phyloP scores from a whole-genome alignment of 2,888 invertebrate species.

The Pherbina coryleti region DNA sequence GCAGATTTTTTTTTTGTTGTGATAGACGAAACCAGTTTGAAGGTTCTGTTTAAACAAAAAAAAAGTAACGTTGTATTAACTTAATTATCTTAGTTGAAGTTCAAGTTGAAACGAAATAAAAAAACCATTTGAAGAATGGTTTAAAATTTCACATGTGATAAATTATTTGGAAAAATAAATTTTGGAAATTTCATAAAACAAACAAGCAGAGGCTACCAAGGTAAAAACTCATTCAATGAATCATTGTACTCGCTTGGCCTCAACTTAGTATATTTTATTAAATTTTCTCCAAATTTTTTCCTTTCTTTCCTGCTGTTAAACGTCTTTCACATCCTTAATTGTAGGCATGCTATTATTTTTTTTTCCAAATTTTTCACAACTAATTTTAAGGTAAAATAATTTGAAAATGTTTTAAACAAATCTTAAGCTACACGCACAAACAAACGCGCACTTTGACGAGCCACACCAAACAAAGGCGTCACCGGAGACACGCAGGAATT shows the following conservation, averaged over 20 bases:
- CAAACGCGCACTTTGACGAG: neutral
- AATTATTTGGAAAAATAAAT: too few relatives aligned
- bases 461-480: neutral
- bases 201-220: too few relatives aligned
- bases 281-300: neutral
- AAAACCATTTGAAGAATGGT: too few relatives aligned
- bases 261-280: too few relatives aligned
- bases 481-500: slow-evolving; percentile 26
- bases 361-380: neutral
- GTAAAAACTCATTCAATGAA: too few relatives aligned
- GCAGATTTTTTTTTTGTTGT: neutral
- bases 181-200: too few relatives aligned
- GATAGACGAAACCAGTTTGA: neutral
- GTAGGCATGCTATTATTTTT: neutral
- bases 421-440: neutral
- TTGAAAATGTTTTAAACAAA: neutral
- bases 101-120: too few relatives aligned
- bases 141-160: too few relatives aligned
- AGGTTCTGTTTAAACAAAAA: too few relatives aligned
- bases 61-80: too few relatives aligned
- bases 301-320: neutral
- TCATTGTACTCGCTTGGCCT: too few relatives aligned
- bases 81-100: too few relatives aligned
- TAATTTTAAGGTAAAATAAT: neutral
- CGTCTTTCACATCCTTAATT: neutral